A percentile compares a stretch with the other conserved stretches of the same genome.
phyloP scores from a whole-genome alignment of 2,888 invertebrate species.

The Plebejus anna region DNA sequence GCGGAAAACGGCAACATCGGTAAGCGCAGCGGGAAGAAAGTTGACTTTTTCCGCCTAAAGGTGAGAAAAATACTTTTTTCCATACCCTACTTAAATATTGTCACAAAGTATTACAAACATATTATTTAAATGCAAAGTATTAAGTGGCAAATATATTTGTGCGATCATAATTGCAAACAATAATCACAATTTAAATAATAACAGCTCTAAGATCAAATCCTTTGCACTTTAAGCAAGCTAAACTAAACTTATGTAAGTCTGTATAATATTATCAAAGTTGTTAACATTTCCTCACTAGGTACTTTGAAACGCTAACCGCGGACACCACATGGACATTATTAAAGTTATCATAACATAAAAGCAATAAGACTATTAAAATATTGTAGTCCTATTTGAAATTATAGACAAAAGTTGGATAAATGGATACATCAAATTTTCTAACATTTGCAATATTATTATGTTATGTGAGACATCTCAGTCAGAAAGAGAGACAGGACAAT shows the following conservation, averaged over 20 bases:
- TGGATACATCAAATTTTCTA: not conserved
- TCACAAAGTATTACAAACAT: not conserved
- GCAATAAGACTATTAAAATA: too few relatives aligned
- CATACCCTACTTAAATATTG: not conserved
- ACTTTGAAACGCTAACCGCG: not conserved
- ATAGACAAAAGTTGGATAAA: not conserved
- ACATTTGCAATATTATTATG: not conserved
- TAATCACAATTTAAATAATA: not conserved
- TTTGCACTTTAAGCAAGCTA: not conserved
- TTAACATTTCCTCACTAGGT: not conserved
- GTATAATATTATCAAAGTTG: not conserved
- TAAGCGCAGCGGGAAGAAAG: too few relatives aligned
- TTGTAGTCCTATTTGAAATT: not conserved
- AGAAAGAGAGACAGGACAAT: not conserved
- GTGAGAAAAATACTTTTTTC: not conserved
- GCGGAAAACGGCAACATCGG: too few relatives aligned
- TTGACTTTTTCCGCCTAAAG: too few relatives aligned
- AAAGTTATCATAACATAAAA: too few relatives aligned
- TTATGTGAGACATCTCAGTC: not conserved
- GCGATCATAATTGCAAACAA: not conserved
- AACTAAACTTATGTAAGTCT: not conserved
- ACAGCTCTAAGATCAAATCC: not conserved
- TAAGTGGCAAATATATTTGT: not conserved
- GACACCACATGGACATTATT: not conserved
- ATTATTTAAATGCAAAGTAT: not conserved